phyloP scores from a whole-genome alignment of 2,888 invertebrate species.

The Lasioglossum zephyrum region DNA sequence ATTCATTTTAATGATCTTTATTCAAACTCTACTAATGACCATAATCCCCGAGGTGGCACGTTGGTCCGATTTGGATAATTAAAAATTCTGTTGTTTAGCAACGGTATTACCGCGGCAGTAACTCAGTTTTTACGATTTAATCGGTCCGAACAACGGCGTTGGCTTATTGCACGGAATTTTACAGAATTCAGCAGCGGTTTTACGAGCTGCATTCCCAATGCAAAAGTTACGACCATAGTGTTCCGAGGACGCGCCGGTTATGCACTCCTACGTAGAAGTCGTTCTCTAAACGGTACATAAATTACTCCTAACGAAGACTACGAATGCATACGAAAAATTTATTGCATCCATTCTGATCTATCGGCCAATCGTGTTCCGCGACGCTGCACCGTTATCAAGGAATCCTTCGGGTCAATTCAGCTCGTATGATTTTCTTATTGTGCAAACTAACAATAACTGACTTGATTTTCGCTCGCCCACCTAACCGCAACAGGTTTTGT shows the following conservation, averaged over 20 bases:
- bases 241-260: conserved; percentile 23
- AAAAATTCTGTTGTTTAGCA: background rate
- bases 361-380: conserved; percentile 63
- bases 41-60: background rate
- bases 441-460: conserved; percentile 29
- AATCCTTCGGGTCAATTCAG: conserved; percentile 36
- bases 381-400: conserved; percentile 60
- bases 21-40: too few relatives aligned
- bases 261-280: conserved; percentile 51
- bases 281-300: conserved; percentile 62
- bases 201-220: conserved; percentile 28
- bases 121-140: conserved; percentile 23
- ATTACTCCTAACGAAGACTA: conserved; percentile 61
- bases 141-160: background rate
- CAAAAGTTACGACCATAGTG: conserved; percentile 42
- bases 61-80: background rate
- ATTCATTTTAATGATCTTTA: too few relatives aligned
- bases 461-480: conserved; percentile 29
- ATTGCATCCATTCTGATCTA: conserved; percentile 65
- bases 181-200: conserved; percentile 32
- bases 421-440: conserved; percentile 49
- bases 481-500: background rate
- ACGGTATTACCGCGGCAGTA: background rate
- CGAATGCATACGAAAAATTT: conserved; percentile 60
- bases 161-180: conserved; percentile 18